Evolutionary conservation across 2,888 invertebrate genomes (phyloP).

Genomic region (Mythimna vitellina): DNA sequence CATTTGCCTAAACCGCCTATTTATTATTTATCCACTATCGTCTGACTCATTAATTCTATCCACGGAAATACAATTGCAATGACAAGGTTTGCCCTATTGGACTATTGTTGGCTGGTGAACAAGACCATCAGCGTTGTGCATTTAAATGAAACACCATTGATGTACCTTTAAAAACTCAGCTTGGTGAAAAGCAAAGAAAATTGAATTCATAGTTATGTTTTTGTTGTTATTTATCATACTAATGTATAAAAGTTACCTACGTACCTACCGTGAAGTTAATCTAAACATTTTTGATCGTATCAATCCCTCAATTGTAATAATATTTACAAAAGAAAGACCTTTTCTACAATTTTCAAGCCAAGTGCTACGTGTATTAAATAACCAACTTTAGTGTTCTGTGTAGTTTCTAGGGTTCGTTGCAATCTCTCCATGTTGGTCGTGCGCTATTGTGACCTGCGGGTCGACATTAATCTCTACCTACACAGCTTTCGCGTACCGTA

Average conservation of each 20-base stretch:
- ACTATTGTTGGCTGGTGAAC: conserved; percentile 12
- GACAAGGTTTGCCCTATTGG: conserved; percentile 46
- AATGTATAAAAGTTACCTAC: neutral
- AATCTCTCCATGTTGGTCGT: conserved; percentile 70
- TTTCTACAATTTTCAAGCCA: neutral
- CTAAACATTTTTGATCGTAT: neutral
- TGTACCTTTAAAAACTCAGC: neutral
- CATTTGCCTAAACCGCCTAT: conserved; percentile 51
- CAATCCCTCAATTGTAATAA: neutral
- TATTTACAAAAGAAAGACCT: neutral
- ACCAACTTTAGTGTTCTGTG: conserved; percentile 56
- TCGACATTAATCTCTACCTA: conserved; percentile 71
- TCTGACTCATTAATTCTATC: conserved; percentile 47
- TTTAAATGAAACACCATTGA: conserved; percentile 8
- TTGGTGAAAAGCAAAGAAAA: neutral
- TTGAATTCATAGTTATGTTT: neutral
- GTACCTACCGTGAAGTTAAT: neutral
- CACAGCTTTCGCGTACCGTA: conserved; percentile 70
- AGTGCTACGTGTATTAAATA: conserved; percentile 44
- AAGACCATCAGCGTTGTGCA: conserved; percentile 28
- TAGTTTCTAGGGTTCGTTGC: conserved; percentile 65
- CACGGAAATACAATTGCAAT: conserved; percentile 45
- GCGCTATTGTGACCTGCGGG: conserved; percentile 68
- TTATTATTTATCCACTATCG: conserved; percentile 48
- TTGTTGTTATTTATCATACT: neutral